Base-by-base conservation (phyloP, 2,113 vertebrate genomes). In the Mus pahari region DNA sequence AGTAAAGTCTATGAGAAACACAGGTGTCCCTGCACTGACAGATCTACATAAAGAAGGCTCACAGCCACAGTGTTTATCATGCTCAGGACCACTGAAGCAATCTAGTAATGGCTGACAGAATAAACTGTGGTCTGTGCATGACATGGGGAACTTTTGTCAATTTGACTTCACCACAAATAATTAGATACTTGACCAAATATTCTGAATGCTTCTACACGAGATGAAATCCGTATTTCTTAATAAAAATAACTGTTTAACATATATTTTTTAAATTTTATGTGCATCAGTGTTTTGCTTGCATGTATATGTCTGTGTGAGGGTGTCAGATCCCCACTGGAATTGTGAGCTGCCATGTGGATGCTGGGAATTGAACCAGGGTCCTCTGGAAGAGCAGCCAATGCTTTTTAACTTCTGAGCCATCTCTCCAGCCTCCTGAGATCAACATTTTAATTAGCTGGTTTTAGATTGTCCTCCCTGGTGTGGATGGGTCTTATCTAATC, bases 381-480 rank as follows among this genome's bases (percentile, higher is more conserved):
- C 79, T 58, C 20, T 58, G 36, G 36, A 82, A 82, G 36, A 60
- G 12, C 20, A 39, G 11, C 22, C 79, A 60, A 36, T 39, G 10
- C 33, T 82, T 53, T 82, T 24, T n/a, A 82, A 19, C 53, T 11
- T 55, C 48, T 79, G 50, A 81, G 50, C 78, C 53, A 82, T 60
- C 5, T 58, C 20, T 82, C 53, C 36, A 75, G 53, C 11, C 31
- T 31, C 78, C 53, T n/a, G 36, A 94, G 14, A 94, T 62, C 17
- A 93, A 86, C 48, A 62, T 95, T 93, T 91, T 86, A 68, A 86
- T 70, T 60, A 33, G 48, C 8, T 53, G 75, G 84, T 10, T 48
- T n/a, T n/a, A 71, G 42, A 94, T 3, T 60, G 58, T 11, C 60
- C 70, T 81, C 48, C 26, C 53, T 12, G n/a, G 33, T 66, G 55